These are phyloP conservation scores for Nebria salina DNA, from an alignment of 2,888 invertebrate genomes.

Conservation along the genomic window DNA sequence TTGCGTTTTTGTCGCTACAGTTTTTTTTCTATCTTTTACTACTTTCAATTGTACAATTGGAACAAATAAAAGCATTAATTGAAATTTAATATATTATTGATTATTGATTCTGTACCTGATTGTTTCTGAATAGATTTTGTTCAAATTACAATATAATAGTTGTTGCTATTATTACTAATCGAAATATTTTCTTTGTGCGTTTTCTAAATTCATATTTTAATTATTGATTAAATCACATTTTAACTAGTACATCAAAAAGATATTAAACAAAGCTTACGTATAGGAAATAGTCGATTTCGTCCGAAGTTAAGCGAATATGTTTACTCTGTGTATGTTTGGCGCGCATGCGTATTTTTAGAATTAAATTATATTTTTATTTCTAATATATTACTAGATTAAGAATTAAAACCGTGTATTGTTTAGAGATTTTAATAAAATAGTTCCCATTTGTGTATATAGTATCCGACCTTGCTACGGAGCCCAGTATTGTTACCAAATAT, in stretches of 20 bases:
- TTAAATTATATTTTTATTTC: too few relatives aligned
- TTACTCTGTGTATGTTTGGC: neutral
- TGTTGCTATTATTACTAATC: neutral
- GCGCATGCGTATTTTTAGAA: neutral
- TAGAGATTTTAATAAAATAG: too few relatives aligned
- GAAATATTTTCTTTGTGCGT: neutral
- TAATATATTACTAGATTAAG: too few relatives aligned
- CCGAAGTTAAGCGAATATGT: neutral
- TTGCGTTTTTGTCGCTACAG: constrained; percentile 2
- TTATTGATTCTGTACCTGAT: neutral
- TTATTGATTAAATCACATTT: neutral
- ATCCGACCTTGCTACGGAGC: constrained; percentile 9
- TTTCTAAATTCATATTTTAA: neutral
- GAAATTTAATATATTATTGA: constrained; percentile 1
- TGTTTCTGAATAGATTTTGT: neutral
- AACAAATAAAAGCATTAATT: neutral
- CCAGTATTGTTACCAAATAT: constrained; percentile 2
- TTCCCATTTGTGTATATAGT: constrained; percentile 5
- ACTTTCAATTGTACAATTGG: neutral
- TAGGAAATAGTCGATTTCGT: neutral
- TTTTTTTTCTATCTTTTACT: neutral
- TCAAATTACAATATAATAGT: neutral
- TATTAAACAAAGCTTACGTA: too few relatives aligned
- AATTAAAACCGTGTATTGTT: too few relatives aligned
- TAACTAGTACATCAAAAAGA: neutral